Base-by-base conservation (phyloP, 2,113 vertebrate genomes). In the Neomonachus schauinslandi region DNA sequence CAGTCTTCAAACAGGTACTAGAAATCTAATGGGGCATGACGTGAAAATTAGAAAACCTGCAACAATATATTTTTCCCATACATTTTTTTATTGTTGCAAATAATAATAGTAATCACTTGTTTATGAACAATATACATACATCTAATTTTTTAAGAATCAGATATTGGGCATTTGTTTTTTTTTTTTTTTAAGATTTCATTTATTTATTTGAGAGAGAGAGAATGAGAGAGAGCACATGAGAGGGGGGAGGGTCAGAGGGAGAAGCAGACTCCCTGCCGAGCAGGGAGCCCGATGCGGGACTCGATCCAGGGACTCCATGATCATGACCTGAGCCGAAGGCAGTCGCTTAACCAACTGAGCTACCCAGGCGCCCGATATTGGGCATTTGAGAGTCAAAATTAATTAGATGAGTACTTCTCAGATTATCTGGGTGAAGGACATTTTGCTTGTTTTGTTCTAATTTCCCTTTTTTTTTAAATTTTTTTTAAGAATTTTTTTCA, bases 11-110 rank as follows among this genome's bases (percentile, higher is more conserved):
- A 18, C 12, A 55, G 15, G 3, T 71, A 22, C 12, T 31, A 42
- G 10, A 11, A 22, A 1, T 57, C 13, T 3, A 15, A 12, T 76
- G 3, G 1, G 5, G 0, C 22, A 63, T 57, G 10, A 0, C 19
- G 49, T 31, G 8, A 69, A 13, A 24, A 51, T 69, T 49, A 57
- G 7, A 76, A n/a, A 79, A 53, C 5, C 15, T 57, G 18, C 3
- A 33, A 21, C 18, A 69, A 13, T 33, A 61, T n/a, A 14, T 51
- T 49, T 55, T 80, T 39, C 9, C 3, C 19, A 12, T 21, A 89
- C 42, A 49, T 74, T 63, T 49, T 49, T 31, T 55, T 61, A 33
- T 51, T 36, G 22, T 39, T 91, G 3, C 9, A 71, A 19, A n/a
- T 81, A 61, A 33, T 51, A 69, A 33, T 53, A 69, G 26, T 53